Base-by-base conservation (phyloP, 2,888 invertebrate genomes). In the Morpho achilles region DNA sequence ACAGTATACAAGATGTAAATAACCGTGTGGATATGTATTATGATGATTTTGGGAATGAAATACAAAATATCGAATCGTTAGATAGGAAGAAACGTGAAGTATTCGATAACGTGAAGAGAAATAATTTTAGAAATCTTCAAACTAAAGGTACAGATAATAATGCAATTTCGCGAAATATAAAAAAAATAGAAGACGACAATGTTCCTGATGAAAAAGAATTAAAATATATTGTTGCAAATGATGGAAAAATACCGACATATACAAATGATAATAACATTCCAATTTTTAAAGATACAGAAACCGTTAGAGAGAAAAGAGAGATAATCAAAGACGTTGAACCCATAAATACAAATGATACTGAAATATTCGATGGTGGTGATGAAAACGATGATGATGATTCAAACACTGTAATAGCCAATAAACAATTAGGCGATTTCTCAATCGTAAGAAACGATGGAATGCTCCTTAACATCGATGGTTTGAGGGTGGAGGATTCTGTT, bases 401-500 rank as follows among this genome's bases (percentile, higher is more conserved):
- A 2, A 60, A 63, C 39, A 62, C 64, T 42, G 58, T 66, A 3
- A 48, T 64, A 22, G 48, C 62, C 1, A 67, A 65, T 48, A 58
- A 66, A 0, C 67, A 69, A 40, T 39, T 67, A 8, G 58, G 62
- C 5, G 78, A 79, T 10, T 76, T 76, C 22, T 67, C 71, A 0
- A 71, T 69, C 3, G 78, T 79, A 0, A 74, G 63, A 53, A 68
- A 69, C 5, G 74, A 66, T 22, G 65, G 64, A 0, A 43, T 62
- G 0, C 46, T 61, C 0, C 68, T 91, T 0, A 70, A 74, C 53
- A 84, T 94, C 7, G 88, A 91, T 50, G 94, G 93, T 0, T 56
- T 94, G 4, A 84, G 94, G 51, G 77, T 94, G 1, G 94, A 94
- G 61, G 82, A 78, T 10, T 87, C 93, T 0, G 82, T 84, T n/a